These are phyloP conservation scores for Momotus momota DNA, from an alignment of 2,797 vertebrate species.

Conservation along the genomic window DNA sequence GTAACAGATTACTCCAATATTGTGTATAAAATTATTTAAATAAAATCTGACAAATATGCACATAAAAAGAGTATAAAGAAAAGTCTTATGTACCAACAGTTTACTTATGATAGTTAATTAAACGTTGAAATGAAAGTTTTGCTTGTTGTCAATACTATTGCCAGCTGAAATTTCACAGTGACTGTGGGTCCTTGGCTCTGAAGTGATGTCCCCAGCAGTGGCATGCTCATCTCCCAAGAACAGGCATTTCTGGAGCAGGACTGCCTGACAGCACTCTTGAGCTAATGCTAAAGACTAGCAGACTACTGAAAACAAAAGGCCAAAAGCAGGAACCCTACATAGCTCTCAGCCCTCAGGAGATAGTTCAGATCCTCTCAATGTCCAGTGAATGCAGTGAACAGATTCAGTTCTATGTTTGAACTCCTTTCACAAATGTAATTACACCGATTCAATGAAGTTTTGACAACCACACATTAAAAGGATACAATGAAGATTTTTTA, in stretches of 20 bases:
- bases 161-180: neutral
- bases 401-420: neutral
- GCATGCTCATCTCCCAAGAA: accelerated
- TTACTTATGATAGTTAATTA: slow-evolving; percentile 28
- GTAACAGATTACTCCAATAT: slow-evolving; percentile 70
- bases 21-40: slow-evolving; percentile 85
- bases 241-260: neutral
- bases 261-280: neutral
- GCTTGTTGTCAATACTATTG: neutral
- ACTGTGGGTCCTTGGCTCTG: neutral
- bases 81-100: slow-evolving; percentile 79
- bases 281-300: neutral
- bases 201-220: accelerated
- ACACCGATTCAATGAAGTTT: neutral
- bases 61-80: slow-evolving; percentile 81
- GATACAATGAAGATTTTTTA: neutral
- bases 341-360: neutral
- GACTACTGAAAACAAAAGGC: neutral
- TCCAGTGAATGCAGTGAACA: neutral
- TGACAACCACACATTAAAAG: neutral
- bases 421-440: neutral
- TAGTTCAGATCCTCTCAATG: accelerated
- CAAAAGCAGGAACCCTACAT: neutral
- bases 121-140: neutral
- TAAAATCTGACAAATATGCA: slow-evolving; percentile 84